Evolutionary conservation across 2,797 vertebrate species (phyloP).

Genomic region (Hypotaenidia philippensis): DNA sequence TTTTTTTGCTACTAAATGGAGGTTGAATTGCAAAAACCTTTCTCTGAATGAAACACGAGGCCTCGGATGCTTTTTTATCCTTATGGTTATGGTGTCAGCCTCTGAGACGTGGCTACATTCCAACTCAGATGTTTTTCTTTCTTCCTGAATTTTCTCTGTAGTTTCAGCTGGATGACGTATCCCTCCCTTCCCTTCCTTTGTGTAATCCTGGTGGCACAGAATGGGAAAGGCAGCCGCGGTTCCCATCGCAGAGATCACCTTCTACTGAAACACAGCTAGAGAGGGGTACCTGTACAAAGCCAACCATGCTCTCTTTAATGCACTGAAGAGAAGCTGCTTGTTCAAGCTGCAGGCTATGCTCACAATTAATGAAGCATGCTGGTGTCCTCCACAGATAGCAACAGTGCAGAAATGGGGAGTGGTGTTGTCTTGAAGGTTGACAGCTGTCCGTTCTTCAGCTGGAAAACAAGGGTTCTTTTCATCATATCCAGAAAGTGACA

Average conservation of each 20-base stretch:
- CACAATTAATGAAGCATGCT: background rate
- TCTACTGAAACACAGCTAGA: background rate
- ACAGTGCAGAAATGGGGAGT: background rate
- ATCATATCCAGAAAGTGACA: background rate
- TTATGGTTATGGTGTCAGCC: background rate
- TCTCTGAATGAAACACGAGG: background rate
- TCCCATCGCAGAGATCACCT: slow-evolving; percentile 1
- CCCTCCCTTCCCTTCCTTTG: slow-evolving; percentile 58
- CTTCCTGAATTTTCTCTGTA: slow-evolving; percentile 46
- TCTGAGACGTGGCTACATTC: background rate
- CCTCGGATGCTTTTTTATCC: background rate
- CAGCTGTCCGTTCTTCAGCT: background rate
- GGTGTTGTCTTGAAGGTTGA: background rate
- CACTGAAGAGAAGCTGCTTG: background rate
- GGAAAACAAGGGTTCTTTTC: background rate
- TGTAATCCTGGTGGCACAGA: slow-evolving; percentile 46
- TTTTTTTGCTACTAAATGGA: background rate
- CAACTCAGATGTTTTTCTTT: slow-evolving; percentile 59
- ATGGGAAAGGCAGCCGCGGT: slow-evolving; percentile 27
- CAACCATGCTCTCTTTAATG: background rate
- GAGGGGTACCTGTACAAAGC: background rate
- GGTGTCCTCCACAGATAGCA: background rate
- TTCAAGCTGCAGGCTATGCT: background rate
- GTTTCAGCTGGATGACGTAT: slow-evolving; percentile 55
- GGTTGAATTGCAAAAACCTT: background rate